These are phyloP conservation scores for Acrocephalus arundinaceus DNA, from an alignment of 2,113 vertebrate genomes.

Conservation along the genomic window DNA sequence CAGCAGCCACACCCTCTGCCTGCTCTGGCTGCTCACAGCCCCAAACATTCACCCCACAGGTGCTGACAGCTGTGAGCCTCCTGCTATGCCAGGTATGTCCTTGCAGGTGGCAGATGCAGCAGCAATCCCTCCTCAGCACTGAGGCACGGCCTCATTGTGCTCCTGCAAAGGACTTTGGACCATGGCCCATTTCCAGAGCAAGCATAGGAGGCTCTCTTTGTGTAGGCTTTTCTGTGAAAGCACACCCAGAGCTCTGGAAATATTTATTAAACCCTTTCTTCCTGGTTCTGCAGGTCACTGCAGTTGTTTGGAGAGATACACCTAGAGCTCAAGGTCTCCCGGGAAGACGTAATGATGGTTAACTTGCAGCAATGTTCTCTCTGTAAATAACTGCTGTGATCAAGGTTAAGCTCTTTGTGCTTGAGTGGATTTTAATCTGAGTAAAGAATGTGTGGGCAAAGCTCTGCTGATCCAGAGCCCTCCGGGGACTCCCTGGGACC, in stretches of 20 bases:
- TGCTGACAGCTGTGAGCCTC: neutral
- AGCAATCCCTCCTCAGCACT: neutral
- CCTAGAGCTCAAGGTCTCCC: constrained; percentile 2
- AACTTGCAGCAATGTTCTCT: neutral
- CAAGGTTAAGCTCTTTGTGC: constrained; percentile 1
- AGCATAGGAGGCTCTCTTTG: neutral
- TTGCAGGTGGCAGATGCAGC: neutral
- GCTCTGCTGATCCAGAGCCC: neutral
- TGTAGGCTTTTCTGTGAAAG: neutral
- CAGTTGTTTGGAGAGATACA: neutral
- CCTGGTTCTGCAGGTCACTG: neutral
- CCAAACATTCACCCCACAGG: too few species aligned
- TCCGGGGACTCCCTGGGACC: neutral
- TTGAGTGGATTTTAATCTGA: constrained; percentile 8
- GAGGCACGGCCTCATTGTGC: neutral
- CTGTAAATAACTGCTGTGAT: neutral
- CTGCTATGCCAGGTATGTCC: neutral
- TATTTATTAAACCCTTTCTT: constrained; percentile 26
- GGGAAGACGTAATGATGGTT: neutral
- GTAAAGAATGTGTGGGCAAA: neutral
- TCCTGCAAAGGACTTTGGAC: neutral
- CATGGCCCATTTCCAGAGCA: neutral
- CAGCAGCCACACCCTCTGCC: neutral
- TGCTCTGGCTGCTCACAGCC: neutral
- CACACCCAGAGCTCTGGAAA: neutral